Evolutionary conservation across 2,113 vertebrate species (phyloP), one percentile per base, ranked within the genome.

Genomic region (Dipodomys spectabilis): DNA sequence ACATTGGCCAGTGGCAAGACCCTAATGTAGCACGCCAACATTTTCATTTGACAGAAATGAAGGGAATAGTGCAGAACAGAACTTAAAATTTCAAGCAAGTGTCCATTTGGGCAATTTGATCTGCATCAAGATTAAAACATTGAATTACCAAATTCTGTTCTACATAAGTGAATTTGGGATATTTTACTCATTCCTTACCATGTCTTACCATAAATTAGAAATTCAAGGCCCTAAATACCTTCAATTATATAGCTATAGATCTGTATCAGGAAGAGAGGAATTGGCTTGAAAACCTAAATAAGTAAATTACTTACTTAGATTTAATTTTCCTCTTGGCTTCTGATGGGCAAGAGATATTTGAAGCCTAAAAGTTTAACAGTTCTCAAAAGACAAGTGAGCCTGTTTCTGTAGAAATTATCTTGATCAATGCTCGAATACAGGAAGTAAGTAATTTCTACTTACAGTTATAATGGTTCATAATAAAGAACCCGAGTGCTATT

Each of bases 201-300:
- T 80, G 53, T 57, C n/a, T 89, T 84, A n/a, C 49, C 82, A 94
- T 22, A 95, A 91, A 85, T 5, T 62, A 80, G 81, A 91, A 89
- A 93, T 89, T 79, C 25, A 91, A 87, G 94, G 88, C 35, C 45
- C 80, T 90, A 78, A 92, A 69, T 86, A 93, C 53, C 88, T n/a
- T 89, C 39, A 88, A 77, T 45, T 94, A 68, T 89, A 20, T 30
- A 82, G 11, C 68, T 86, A 44, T 6, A 93, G 35, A 67, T 18
- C 23, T 79, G 32, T 80, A 35, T 67, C 84, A 0, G 75, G 4
- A n/a, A 91, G 57, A 86, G 13, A 60, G 72, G 35, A 88, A 90
- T 77, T 79, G 85, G 13, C 35, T 92, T 90, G 80, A 13, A 81
- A 80, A 81, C 18, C n/a, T n/a, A 27, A 79, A 6, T 32, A 81